These are phyloP conservation scores for Okapia johnstoni DNA, from an alignment of 2,113 vertebrate genomes.

Conservation along the genomic window DNA sequence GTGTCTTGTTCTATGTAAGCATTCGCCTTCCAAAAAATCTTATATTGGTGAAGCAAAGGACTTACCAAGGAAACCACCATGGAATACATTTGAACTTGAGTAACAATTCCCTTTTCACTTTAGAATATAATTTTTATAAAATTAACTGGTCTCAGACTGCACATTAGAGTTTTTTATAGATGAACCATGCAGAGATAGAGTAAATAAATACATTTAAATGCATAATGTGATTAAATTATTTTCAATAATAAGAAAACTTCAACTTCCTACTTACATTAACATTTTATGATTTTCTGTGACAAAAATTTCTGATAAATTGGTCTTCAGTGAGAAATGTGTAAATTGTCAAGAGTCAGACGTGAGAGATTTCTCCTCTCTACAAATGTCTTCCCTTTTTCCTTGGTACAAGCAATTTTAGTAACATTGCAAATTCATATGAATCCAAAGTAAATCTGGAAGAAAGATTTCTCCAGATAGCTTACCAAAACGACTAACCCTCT, in stretches of 20 bases:
- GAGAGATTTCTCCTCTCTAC: background rate
- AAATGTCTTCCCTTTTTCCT: background rate
- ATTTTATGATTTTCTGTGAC: background rate
- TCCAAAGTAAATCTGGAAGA: background rate
- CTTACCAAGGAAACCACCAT: background rate
- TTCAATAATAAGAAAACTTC: background rate
- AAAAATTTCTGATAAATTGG: background rate
- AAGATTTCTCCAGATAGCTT: slow-evolving; percentile 56
- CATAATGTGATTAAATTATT: background rate
- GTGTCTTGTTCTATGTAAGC: background rate
- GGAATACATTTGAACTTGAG: background rate
- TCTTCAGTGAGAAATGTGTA: background rate
- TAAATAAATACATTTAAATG: background rate
- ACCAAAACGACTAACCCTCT: slow-evolving; percentile 94
- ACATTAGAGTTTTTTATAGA: background rate
- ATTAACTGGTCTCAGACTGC: background rate
- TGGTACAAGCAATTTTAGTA: background rate
- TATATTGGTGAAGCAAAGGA: background rate
- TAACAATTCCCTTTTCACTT: background rate
- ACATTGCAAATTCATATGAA: background rate
- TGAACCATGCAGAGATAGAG: background rate
- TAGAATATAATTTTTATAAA: background rate
- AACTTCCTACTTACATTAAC: background rate
- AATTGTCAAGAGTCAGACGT: background rate
- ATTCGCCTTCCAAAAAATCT: background rate